Percentiles rank a stretch among this genome's conserved stretches.
These are phyloP conservation scores for Leptocoma aspasia DNA, from an alignment of 2,113 vertebrate species.

Conservation along the genomic window DNA sequence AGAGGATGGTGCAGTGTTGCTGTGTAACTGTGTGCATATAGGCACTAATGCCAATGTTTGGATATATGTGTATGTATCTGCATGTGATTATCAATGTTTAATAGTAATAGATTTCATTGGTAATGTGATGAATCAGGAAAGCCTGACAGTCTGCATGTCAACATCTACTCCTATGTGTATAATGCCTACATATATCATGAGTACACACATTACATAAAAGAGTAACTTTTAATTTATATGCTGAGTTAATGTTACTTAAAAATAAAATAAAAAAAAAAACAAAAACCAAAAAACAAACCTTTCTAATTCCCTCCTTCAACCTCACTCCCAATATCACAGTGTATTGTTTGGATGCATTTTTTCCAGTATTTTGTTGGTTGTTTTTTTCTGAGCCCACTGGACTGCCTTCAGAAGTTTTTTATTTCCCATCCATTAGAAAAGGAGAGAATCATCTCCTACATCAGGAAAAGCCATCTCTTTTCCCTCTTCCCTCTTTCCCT, in stretches of 20 bases:
- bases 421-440: conserved; percentile 2
- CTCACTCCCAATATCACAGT: not conserved
- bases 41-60: not conserved
- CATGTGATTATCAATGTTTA: not conserved
- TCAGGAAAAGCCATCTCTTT: not conserved
- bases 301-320: not conserved
- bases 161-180: not conserved
- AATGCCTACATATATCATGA: not conserved
- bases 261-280: not conserved
- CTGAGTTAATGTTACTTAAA: not conserved
- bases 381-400: not conserved
- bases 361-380: not conserved
- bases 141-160: not conserved
- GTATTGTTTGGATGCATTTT: not conserved
- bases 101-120: not conserved
- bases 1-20: not conserved
- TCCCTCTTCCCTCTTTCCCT: not conserved
- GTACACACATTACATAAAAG: not conserved
- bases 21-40: not conserved
- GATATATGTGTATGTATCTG: not conserved
- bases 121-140: not conserved
- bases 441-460: not conserved
- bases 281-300: not conserved
- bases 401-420: conserved; percentile 37
- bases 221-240: not conserved